These are phyloP conservation scores for Hucho hucho DNA, from an alignment of 2,113 vertebrate genomes.

Conservation along the genomic window DNA sequence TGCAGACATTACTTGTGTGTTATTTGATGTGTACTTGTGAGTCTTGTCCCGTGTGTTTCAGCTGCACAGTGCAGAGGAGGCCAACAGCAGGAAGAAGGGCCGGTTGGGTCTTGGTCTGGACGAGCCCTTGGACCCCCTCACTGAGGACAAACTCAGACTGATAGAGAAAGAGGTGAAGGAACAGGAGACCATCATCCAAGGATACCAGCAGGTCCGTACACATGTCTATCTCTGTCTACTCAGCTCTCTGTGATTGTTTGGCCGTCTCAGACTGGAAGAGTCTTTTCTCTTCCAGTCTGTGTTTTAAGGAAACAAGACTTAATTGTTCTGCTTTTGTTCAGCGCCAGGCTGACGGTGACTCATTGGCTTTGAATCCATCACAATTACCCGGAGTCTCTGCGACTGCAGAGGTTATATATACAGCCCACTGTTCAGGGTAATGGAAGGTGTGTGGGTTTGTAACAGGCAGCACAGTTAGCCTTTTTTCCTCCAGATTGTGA, in stretches of 20 bases:
- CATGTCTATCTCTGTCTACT: constrained; percentile 66
- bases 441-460: no score
- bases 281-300: background rate
- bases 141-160: constrained; percentile 78
- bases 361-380: no score
- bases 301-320: background rate
- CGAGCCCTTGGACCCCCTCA: constrained; percentile 59
- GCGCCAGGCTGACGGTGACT: no score
- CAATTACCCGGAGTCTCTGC: no score
- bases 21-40: background rate
- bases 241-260: constrained; percentile 5
- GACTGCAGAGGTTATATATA: no score
- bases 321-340: no score
- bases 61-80: constrained; percentile 80
- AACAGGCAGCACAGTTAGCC: no score
- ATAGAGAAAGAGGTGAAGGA: constrained; percentile 85
- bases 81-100: constrained; percentile 60
- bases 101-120: constrained; percentile 56
- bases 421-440: no score
- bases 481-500: no score
- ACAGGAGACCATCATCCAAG: constrained; percentile 89
- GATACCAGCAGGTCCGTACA: constrained; percentile 86
- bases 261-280: no score
- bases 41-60: constrained; percentile 44
- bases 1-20: background rate